Evolutionary conservation across 2,888 invertebrate species (phyloP).

Genomic region (Ophion slaviceki): DNA sequence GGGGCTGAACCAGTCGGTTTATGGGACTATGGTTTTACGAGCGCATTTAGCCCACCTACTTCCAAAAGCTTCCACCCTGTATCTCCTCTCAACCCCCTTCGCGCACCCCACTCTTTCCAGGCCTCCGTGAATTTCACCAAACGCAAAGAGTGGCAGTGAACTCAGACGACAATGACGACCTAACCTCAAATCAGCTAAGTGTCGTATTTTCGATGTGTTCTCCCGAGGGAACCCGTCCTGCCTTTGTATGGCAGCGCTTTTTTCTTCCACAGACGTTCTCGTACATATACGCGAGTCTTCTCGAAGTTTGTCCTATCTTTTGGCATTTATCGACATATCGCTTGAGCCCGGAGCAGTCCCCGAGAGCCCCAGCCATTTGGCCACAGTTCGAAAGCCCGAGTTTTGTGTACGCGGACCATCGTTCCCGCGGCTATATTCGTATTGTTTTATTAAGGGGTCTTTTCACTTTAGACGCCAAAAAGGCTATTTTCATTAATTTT

Average conservation of each 20-base stretch:
- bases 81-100: neutral
- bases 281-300: neutral
- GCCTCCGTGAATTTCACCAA: constrained; percentile 21
- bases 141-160: constrained; percentile 24
- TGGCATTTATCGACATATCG: neutral
- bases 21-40: constrained; percentile 81
- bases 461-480: no score
- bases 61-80: constrained; percentile 30
- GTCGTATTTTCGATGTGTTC: constrained; percentile 16
- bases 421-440: no score
- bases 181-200: constrained; percentile 49
- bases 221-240: neutral
- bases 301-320: neutral
- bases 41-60: constrained; percentile 74
- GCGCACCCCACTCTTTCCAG: neutral
- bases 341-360: neutral
- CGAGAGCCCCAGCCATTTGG: neutral
- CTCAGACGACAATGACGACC: constrained; percentile 36
- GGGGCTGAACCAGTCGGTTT: constrained; percentile 76
- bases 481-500: no score
- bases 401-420: no score
- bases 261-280: neutral
- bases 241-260: neutral
- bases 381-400: neutral
- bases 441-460: no score